Percentiles rank a stretch among this genome's conserved stretches.
Conservation (phyloP, 2,888 invertebrate genomes). For the Acrobasis repandana region DNA sequence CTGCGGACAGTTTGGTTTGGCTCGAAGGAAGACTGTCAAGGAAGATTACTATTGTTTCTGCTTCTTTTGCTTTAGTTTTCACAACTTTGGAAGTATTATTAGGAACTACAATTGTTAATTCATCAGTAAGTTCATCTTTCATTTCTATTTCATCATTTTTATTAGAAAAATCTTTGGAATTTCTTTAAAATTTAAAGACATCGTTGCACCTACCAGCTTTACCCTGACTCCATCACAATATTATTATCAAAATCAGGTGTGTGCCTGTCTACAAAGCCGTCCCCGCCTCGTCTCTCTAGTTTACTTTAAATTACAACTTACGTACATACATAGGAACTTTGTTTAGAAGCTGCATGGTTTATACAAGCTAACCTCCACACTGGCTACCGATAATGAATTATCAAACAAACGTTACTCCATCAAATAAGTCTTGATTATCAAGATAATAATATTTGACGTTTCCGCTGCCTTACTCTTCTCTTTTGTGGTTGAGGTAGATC, state of each 20-base stretch:
- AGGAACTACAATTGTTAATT: slow-evolving; percentile 46
- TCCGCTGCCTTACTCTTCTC: slow-evolving; percentile 42
- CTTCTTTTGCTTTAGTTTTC: background rate
- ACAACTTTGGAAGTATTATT: slow-evolving; percentile 43
- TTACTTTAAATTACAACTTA: slow-evolving; percentile 79
- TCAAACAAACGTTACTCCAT: slow-evolving; percentile 67
- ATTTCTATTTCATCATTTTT: background rate
- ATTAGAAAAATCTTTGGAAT: background rate
- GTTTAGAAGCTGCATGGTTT: slow-evolving; percentile 83
- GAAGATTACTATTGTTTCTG: slow-evolving; percentile 50
- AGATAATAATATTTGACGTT: slow-evolving; percentile 58
- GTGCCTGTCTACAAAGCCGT: slow-evolving; percentile 53
- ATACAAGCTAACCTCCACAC: slow-evolving; percentile 82
- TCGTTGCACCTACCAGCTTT: slow-evolving; percentile 40
- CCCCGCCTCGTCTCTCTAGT: slow-evolving; percentile 71
- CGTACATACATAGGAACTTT: slow-evolving; percentile 84
- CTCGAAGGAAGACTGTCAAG: slow-evolving; percentile 71
- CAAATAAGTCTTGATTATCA: slow-evolving; percentile 68
- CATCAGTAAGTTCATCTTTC: slow-evolving; percentile 24
- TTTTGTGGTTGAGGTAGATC: slow-evolving; percentile 31
- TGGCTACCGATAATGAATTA: slow-evolving; percentile 77
- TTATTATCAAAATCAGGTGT: slow-evolving; percentile 58
- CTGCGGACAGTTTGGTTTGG: slow-evolving; percentile 50
- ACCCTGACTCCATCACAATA: slow-evolving; percentile 72
- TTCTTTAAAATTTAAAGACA: background rate